These are phyloP conservation scores for Abscondita cerata DNA, from an alignment of 2,888 invertebrate genomes.

Conservation along the genomic window DNA sequence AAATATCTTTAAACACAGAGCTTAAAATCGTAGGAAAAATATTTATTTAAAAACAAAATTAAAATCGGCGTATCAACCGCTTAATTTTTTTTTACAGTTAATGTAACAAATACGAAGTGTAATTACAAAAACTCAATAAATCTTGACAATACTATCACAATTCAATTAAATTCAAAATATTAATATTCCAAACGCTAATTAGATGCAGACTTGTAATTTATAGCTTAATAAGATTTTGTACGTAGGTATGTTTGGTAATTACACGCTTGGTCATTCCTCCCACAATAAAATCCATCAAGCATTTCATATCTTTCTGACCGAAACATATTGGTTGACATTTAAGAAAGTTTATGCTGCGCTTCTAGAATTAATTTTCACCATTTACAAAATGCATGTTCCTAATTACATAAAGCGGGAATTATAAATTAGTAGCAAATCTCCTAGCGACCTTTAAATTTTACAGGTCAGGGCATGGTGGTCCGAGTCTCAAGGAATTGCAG, in stretches of 20 bases:
- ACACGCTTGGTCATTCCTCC: conserved; percentile 10
- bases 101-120: no score
- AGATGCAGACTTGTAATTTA: conserved; percentile 14
- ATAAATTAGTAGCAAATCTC: conserved; percentile 35
- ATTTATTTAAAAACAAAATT: no score
- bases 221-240: conserved; percentile 21
- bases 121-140: background rate
- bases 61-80: no score
- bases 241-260: conserved; percentile 14
- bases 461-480: conserved; percentile 41
- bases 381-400: background rate
- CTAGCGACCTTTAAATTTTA: conserved; percentile 39
- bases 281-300: conserved; percentile 13
- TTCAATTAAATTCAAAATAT: background rate
- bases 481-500: conserved; percentile 42
- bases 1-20: no score
- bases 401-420: background rate
- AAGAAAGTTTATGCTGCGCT: background rate
- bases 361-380: background rate
- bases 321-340: conserved; percentile 18
- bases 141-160: background rate
- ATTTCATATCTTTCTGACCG: conserved; percentile 13
- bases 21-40: no score
- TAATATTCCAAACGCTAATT: background rate
- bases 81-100: no score